Base-by-base conservation (phyloP, 2,113 vertebrate species). In the Acinonyx jubatus region DNA sequence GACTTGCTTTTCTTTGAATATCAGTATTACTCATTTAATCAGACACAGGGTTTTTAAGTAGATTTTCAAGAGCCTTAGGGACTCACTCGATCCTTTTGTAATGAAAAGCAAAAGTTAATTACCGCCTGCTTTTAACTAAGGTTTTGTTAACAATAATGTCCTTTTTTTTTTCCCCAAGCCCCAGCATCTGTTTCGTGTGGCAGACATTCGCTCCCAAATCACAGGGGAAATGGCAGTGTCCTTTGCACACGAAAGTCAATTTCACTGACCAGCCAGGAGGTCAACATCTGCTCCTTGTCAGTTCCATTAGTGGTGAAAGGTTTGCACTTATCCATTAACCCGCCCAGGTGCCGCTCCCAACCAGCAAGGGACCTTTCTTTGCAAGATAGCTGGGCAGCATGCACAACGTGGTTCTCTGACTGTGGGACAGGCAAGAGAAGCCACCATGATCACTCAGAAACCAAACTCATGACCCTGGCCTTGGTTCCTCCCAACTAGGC, bases 41-140 rank as follows among this genome's bases (percentile, higher is more conserved):
- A 55, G 36, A 55, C 38, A 57, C 25, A 45, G 63, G 41, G 74
- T 82, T 94, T 81, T 83, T 81, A 78, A 82, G 45, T 55, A 91
- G 78, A 93, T 66, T 93, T 89, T 31, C 63, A 52, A 95, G 25
- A 89, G 80, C 73, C 36, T 76, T 52, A 38, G 50, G 87, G 83
- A 65, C 27, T 95, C 29, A 0, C 55, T 25, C 7, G 0, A 50
- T 68, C 57, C 36, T 79, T 91, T 74, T 71, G 12, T 82, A 83
- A 96, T 78, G 50, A 95, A 96, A 91, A 95, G 48, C 41, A 83
- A 81, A 93, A 88, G 82, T 79, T 97, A 95, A 88, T 95, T 88
- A 71, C 80, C 63, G 90, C 27, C 61, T 36, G 83, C 41, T 92
- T 61, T 97, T 80, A 96, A 97, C 36, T 68, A 66, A 71, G 41